Conservation (phyloP, 2,888 invertebrate genomes). For the Drosophila austrosaltans region DNA sequence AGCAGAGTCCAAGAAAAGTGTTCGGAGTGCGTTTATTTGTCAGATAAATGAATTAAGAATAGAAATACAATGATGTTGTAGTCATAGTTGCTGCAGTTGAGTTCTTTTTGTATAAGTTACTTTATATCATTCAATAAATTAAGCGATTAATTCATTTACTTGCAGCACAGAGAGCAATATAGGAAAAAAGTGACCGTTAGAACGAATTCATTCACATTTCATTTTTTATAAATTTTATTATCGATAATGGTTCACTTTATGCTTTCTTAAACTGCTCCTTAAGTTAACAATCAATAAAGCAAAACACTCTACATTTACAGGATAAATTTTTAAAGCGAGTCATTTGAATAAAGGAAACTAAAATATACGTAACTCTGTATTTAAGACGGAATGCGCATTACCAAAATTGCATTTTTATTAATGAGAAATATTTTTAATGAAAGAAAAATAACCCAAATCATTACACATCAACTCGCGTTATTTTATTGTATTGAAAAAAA, state of each 20-base stretch:
- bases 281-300: slow-evolving; percentile 42
- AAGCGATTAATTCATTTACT: slow-evolving; percentile 49
- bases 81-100: slow-evolving; percentile 41
- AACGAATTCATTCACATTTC: slow-evolving; percentile 32
- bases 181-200: neutral
- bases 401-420: slow-evolving; percentile 69
- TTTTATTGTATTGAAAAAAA: no score
- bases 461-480: no score
- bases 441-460: slow-evolving; percentile 33
- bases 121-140: slow-evolving; percentile 58
- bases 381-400: slow-evolving; percentile 60
- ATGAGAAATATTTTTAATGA: slow-evolving; percentile 56
- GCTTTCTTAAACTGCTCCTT: slow-evolving; percentile 25
- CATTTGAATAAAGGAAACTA: slow-evolving; percentile 59
- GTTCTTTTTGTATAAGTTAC: slow-evolving; percentile 57
- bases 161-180: slow-evolving; percentile 21
- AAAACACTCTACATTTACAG: slow-evolving; percentile 55
- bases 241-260: neutral
- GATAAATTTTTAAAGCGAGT: slow-evolving; percentile 64
- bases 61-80: slow-evolving; percentile 3
- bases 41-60: neutral
- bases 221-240: neutral
- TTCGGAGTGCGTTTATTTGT: slow-evolving; percentile 16
- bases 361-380: slow-evolving; percentile 54
- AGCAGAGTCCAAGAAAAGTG: slow-evolving; percentile 18